Conservation (phyloP, 2,888 invertebrate species). For the Ischnus inquisitorius region DNA sequence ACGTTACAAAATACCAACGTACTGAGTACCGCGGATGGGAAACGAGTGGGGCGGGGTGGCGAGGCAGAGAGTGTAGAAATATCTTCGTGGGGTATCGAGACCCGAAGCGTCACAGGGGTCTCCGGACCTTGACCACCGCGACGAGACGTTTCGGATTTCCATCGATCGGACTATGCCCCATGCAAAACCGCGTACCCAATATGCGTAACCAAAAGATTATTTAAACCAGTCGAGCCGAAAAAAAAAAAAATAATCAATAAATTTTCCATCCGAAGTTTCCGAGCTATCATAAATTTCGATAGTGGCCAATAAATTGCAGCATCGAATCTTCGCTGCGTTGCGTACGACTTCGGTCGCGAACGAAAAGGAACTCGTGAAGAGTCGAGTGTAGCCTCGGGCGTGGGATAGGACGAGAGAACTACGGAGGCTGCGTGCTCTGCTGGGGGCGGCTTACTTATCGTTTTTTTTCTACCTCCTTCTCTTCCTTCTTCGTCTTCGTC, state of each 20-base stretch:
- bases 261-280: background rate
- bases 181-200: background rate
- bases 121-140: slow-evolving; percentile 38
- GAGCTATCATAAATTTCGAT: background rate
- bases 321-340: background rate
- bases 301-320: background rate
- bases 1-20: no score
- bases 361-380: slow-evolving; percentile 78
- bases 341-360: slow-evolving; percentile 1
- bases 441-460: slow-evolving; percentile 84
- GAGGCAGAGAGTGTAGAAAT: background rate
- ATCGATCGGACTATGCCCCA: slow-evolving; percentile 24
- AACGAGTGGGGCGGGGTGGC: background rate
- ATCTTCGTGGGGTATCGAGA: slow-evolving; percentile 45
- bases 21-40: background rate
- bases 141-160: background rate
- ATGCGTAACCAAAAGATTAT: background rate
- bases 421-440: slow-evolving; percentile 84
- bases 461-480: slow-evolving; percentile 63
- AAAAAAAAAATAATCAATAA: background rate
- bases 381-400: slow-evolving; percentile 75
- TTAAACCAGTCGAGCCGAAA: background rate
- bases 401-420: slow-evolving; percentile 79
- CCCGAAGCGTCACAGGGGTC: slow-evolving; percentile 16
- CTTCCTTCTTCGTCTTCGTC: slow-evolving; percentile 25